Base-by-base conservation (phyloP, 2,888 invertebrate genomes). In the Macrosiphum euphorbiae region DNA sequence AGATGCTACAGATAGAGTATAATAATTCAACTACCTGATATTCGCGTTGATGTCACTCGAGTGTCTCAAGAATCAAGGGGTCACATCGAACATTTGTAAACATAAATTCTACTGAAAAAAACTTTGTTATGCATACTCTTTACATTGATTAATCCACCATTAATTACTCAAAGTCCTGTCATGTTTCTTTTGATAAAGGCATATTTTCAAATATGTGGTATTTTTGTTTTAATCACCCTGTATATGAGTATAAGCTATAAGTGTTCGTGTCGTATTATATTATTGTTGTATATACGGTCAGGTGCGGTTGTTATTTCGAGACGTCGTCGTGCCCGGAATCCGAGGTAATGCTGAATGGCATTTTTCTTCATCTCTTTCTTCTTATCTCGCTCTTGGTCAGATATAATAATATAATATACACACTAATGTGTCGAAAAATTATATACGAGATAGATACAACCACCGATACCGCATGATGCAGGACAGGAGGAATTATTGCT, bases 271-370 rank as follows among this genome's bases (percentile, higher is more conserved):
- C 28, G 44, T 41, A 52, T 92, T 78, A 41, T 88, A 41, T 44
- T 61, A 85, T 91, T 88, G 20, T 87, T 41, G 84, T 55, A 55
- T 55, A 55, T 44, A n/a, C 86, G 44, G 86, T 93, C 92, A 88
- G 88, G 78, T 78, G 52, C 50, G 58, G 93, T 88, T 88, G 88
- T 93, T 93, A 93, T 88, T 93, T 89, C 92, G 89, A 93, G 58
- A 89, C 85, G 67, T 78, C 50, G 88, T 52, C 52, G 84, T 78
- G 35, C 24, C 35, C 10, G 58, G 55, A 26, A 55, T 89, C 67
- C n/a, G 90, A 52, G 85, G 20, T 61, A 87, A 92, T 67, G 92
- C 67, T 52, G 52, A 67, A 92, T 67, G 86, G 50, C 92, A 52
- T 67, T 92, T 50, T 86, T 91, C 52, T 84, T 78, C 47, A 41